Conservation (phyloP, 2,113 vertebrate genomes). For the Mellivora capensis region DNA sequence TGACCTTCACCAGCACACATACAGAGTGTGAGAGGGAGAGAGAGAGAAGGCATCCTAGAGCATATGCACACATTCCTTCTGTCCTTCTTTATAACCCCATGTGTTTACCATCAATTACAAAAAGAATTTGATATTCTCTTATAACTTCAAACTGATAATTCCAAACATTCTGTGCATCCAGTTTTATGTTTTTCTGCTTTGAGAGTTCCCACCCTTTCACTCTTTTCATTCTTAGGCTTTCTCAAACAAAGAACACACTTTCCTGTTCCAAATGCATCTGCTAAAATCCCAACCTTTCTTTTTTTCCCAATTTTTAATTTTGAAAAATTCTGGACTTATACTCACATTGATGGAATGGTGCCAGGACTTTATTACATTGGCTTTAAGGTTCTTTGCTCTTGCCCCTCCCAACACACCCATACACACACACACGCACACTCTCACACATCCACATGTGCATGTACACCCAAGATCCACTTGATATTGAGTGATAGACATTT, state of each 20-base stretch:
- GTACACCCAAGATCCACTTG: not conserved
- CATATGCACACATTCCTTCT: not conserved
- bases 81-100: not conserved
- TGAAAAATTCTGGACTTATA: not conserved
- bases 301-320: not conserved
- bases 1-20: not conserved
- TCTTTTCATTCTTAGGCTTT: not conserved
- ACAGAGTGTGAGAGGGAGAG: not conserved
- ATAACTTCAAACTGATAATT: not conserved
- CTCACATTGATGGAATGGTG: not conserved
- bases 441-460: not conserved
- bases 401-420: not conserved
- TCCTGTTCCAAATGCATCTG: not conserved
- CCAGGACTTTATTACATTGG: not conserved
- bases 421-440: not conserved
- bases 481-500: not conserved
- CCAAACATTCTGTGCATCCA: not conserved
- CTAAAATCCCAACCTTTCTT: not conserved
- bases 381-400: not conserved
- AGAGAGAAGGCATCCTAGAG: not conserved
- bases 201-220: not conserved
- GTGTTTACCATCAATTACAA: not conserved
- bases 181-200: not conserved
- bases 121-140: not conserved
- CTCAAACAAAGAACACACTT: not conserved